phyloP scores from a whole-genome alignment of 2,113 vertebrate genomes.

The Gadus chalcogrammus region DNA sequence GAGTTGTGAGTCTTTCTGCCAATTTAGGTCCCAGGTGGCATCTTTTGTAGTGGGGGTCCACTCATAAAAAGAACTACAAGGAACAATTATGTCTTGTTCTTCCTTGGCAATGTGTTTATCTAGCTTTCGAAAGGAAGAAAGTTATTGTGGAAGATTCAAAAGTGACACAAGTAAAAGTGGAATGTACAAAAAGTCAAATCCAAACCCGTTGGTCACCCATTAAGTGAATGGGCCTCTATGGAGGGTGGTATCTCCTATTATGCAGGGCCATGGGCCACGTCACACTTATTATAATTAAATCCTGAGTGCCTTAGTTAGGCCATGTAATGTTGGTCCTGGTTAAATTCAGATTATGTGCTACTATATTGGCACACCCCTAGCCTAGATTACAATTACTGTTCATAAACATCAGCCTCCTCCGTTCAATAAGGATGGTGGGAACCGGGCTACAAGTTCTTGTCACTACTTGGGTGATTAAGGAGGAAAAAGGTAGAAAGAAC shows the following conservation, averaged over 20 bases:
- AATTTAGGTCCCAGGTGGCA: constrained; percentile 26
- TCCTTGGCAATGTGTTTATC: constrained; percentile 8
- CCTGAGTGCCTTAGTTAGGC: constrained; percentile 72
- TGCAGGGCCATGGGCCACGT: constrained; percentile 55
- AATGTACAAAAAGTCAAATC: constrained; percentile 26
- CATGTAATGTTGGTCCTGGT: constrained; percentile 54
- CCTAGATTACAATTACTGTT: constrained; percentile 9
- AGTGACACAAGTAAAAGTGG: constrained; percentile 23
- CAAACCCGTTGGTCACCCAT: constrained; percentile 71
- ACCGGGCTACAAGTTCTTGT: too few species aligned
- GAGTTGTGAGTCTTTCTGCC: constrained; percentile 34
- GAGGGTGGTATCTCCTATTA: constrained; percentile 22
- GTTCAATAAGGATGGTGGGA: too few species aligned
- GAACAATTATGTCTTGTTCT: too few species aligned
- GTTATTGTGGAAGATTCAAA: constrained; percentile 45
- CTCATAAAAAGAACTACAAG: too few species aligned
- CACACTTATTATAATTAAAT: constrained; percentile 72
- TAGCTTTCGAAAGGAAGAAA: constrained; percentile 44
- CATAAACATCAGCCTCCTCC: constrained; percentile 46
- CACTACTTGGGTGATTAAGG: too few species aligned
- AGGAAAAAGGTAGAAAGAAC: too few species aligned
- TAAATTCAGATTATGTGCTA: constrained; percentile 48
- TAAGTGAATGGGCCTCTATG: constrained; percentile 42
- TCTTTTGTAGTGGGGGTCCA: too few species aligned
- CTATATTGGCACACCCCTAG: constrained; percentile 35